Evolutionary conservation across 2,113 vertebrate genomes (phyloP), one percentile per base, ranked within the genome.

Genomic region (Heterotis niloticus): DNA sequence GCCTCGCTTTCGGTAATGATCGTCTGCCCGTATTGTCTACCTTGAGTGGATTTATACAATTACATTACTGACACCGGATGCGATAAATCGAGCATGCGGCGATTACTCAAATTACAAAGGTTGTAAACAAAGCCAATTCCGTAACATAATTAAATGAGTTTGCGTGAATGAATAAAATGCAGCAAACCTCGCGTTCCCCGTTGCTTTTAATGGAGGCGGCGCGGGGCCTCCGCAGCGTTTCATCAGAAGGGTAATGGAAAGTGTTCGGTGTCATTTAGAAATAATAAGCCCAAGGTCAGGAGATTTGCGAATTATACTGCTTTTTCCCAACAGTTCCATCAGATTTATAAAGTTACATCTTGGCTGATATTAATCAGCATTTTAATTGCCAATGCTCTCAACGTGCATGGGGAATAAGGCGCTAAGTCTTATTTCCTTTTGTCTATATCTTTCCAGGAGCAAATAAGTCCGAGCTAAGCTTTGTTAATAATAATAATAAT

Each of bases 321-420:
- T 68, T 71, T 72, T 69, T 72, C 29, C 68, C 68, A 11, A 72
- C 64, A 70, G 29, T 28, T 79, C 78, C 59, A 29, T 76, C 62
- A 44, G 26, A 76, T 76, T 44, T 51, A 76, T 76, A 24, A 64
- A 64, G 26, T 76, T 76, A 26, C 64, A 20, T 56, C 34, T 23
- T 56, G 26, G 59, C 18, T 79, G 70, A 79, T 34, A 65, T 76
- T 65, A 64, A 64, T 66, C 70, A 73, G 60, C 78, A 54, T 73
- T 64, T 64, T 72, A 79, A 79, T 79, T 74, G 78, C 44, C 59
- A 23, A 59, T 44, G 51, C 51, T 69, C 69, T 74, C 59, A 18
- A 44, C 64, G 26, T 64, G 77, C 4, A 18, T 29, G 62, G 69
- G 34, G 34, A 79, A 64, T 23, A 79, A 57, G 71, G 23, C 52